Conservation (phyloP, 1,140 invertebrate species). For the Trachelipus rathkii region DNA sequence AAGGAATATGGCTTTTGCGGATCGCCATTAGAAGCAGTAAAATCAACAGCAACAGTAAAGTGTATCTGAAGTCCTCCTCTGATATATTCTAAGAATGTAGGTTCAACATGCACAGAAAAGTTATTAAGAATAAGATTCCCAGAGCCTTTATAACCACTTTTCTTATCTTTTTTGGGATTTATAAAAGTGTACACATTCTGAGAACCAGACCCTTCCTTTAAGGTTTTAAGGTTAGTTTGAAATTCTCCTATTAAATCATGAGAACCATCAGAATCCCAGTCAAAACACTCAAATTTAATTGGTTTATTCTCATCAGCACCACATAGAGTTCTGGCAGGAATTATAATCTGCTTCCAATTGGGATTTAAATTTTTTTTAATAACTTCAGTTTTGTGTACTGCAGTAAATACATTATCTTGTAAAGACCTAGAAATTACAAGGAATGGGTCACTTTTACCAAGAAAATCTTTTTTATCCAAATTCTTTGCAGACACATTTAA, state of each 20-base stretch:
- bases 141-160: slow-evolving; percentile 54
- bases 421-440: background rate
- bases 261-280: slow-evolving; percentile 54
- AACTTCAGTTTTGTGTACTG: slow-evolving; percentile 57
- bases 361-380: slow-evolving; percentile 58
- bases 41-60: slow-evolving; percentile 62
- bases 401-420: slow-evolving; percentile 53
- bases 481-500: slow-evolving; percentile 54
- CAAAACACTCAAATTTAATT: slow-evolving; percentile 43
- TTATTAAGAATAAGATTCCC: slow-evolving; percentile 49
- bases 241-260: slow-evolving; percentile 55
- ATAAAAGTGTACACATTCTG: slow-evolving; percentile 50
- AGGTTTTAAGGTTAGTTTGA: slow-evolving; percentile 50
- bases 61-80: slow-evolving; percentile 57
- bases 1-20: slow-evolving; percentile 55
- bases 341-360: slow-evolving; percentile 50
- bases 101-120: slow-evolving; percentile 42
- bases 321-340: slow-evolving; percentile 13
- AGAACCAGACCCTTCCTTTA: slow-evolving; percentile 47
- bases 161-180: slow-evolving; percentile 53
- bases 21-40: slow-evolving; percentile 62
- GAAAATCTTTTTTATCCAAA: slow-evolving; percentile 58
- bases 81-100: slow-evolving; percentile 56
- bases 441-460: slow-evolving; percentile 58
- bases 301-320: slow-evolving; percentile 18